Percentiles rank a stretch among this genome's conserved stretches.
Conservation (phyloP, 1,140 invertebrate species). For the Panulirus ornatus region DNA sequence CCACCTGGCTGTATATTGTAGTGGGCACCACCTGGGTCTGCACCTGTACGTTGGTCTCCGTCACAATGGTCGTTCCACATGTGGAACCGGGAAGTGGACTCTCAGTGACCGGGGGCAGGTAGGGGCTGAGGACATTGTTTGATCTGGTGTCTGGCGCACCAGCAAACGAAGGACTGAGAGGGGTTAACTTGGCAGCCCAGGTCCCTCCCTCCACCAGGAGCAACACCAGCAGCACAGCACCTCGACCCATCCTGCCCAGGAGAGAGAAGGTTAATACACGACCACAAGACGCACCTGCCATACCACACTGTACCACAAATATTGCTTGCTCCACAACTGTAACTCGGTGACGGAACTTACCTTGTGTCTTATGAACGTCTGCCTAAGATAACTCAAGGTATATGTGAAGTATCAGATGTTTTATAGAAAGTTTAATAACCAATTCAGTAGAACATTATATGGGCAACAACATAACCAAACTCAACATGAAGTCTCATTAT, state of each 20-base stretch:
- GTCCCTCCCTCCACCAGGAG: background rate
- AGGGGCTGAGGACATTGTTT: conserved; percentile 16
- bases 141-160: background rate
- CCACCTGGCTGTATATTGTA: conserved; percentile 61
- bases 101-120: conserved; percentile 36
- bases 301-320: too few relatives aligned
- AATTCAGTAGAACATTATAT: too few relatives aligned
- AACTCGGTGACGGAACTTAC: conserved; percentile 2
- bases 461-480: too few relatives aligned
- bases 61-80: conserved; percentile 39
- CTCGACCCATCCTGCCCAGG: conserved; percentile 29
- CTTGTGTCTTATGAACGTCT: background rate
- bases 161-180: conserved; percentile 21
- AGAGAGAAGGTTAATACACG: too few relatives aligned
- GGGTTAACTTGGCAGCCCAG: conserved; percentile 16
- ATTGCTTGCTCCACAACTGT: too few relatives aligned
- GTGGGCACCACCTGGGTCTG: conserved; percentile 50
- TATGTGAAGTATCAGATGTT: background rate
- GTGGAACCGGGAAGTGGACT: background rate
- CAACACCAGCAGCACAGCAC: background rate
- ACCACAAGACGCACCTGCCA: too few relatives aligned
- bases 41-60: conserved; percentile 34
- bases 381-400: background rate
- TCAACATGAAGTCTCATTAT: too few relatives aligned
- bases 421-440: conserved; percentile 18